Evolutionary conservation across 2,113 vertebrate genomes (phyloP), one percentile per base, ranked within the genome.

Genomic region (Gallinago media): DNA sequence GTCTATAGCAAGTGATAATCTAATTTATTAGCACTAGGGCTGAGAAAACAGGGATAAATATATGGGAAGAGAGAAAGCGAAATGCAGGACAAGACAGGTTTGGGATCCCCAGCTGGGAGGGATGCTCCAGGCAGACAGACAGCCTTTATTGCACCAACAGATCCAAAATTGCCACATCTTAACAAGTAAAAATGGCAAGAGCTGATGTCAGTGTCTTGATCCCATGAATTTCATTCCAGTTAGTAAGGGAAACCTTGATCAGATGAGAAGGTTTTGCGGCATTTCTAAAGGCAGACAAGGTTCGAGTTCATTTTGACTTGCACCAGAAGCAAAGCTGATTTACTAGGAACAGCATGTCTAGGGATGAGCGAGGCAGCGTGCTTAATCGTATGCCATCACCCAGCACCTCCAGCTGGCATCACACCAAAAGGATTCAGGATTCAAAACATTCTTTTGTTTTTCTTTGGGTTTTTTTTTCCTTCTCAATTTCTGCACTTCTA

Each of bases 381-480:
- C 36, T 94, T 68, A 36, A 65, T 81, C 49, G 1, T 62, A 3
- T 77, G 29, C 62, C 92, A 76, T 91, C 92, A 85, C 25, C 93
- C 75, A 21, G 63, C 87, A 94, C 88, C 71, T 93, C 93, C 32
- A 11, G 1, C 74, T 95, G 85, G 91, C 94, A 75, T 13, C 72
- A 8, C 81, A 92, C 93, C 89, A 95, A 95, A 68, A 67, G 8
- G 36, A 68, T 17, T 76, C 79, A 29, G 71, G 65, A 32, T n/a
- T 86, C 81, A 89, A 82, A 95, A 85, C 70, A 89, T 61, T 75
- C 85, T 16, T 49, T 68, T 91, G 85, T 81, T 91, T 92, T 81
- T 18, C 68, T 91, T 71, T 5, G 11, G 5, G 1, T 11, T 47
- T 11, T 38, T 80, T 11, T 47, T 80, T 68, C 17, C 34, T 22